Conservation (phyloP, 1,140 invertebrate species). For the Hylaeus volcanicus region DNA sequence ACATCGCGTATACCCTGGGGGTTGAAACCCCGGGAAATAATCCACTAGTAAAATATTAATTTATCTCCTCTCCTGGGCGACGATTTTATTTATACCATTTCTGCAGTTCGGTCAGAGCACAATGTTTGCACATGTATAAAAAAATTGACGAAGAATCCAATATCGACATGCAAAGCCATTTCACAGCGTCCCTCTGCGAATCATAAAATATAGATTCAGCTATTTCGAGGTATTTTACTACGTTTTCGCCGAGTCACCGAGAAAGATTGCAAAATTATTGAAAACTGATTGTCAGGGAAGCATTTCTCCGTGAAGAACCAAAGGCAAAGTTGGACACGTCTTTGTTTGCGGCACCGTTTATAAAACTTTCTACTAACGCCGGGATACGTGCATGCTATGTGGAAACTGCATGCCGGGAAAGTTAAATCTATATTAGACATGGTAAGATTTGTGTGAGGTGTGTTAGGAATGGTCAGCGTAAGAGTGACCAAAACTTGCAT, state of each 20-base stretch:
- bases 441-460: no score
- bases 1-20: no score
- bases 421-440: no score
- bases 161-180: not conserved
- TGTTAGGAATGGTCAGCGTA: no score
- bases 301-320: not conserved
- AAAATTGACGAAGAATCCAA: not conserved
- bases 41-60: not conserved
- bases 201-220: not conserved
- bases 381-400: no score
- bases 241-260: constrained; percentile 24
- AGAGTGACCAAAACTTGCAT: no score
- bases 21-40: not conserved
- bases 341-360: no score
- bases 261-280: constrained; percentile 28
- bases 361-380: not conserved
- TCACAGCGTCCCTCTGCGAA: not conserved
- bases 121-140: not conserved
- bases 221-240: not conserved
- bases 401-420: no score
- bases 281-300: constrained; percentile 16
- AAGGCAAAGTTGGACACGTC: not conserved
- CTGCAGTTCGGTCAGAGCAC: no score
- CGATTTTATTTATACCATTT: not conserved
- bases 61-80: not conserved